Base-by-base conservation (phyloP, 1,140 invertebrate genomes). In the Dendroctonus valens region DNA sequence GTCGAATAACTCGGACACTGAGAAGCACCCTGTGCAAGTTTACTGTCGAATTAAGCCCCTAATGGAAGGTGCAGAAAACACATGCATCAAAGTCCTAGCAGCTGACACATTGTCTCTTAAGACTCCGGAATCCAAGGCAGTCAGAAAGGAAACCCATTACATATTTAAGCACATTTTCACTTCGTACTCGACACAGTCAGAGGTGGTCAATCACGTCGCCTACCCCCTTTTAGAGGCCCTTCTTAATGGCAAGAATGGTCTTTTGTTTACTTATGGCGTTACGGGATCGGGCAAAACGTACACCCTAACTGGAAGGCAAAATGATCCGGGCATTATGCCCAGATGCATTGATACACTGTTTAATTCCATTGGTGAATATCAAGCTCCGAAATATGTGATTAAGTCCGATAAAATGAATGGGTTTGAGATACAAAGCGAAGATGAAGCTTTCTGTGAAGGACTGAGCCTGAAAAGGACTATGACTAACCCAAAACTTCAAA, bases 271-370 rank as follows among this genome's bases (percentile, higher is more conserved):
- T 0, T 98, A 99, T 78, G 96, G 97, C 26, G 92, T 98, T 3
- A 98, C 96, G 5, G 94, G 94, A 1, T 97, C 95, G 69, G 97
- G 97, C 0, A 93, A 99, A 82, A 98, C 97, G 0, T 95, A 89
- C 74, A 98, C 96, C 2, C 96, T 99, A 91, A 94, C 89, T 7
- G 94, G 89, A 41, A 86, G 88, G 59, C 78, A 87, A 0, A 80
- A 88, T 7, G 88, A 96, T 75, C 87, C 87, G 48, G 95, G 95
- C 6, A 87, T 97, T 51, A 86, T 97, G 79, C 93, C 94, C 0
- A 83, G 96, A 46, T 91, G 89, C 77, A 82, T 98, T 5, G 93
- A 98, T 80, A 89, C 93, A 5, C 83, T 98, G 51, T 98, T 99
- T 75, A 97, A 97, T 78, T 92, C 89, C 53, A 92, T 96, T 70